Evolutionary conservation across 2,888 invertebrate genomes (phyloP).

Genomic region (Choreutis nemorana): DNA sequence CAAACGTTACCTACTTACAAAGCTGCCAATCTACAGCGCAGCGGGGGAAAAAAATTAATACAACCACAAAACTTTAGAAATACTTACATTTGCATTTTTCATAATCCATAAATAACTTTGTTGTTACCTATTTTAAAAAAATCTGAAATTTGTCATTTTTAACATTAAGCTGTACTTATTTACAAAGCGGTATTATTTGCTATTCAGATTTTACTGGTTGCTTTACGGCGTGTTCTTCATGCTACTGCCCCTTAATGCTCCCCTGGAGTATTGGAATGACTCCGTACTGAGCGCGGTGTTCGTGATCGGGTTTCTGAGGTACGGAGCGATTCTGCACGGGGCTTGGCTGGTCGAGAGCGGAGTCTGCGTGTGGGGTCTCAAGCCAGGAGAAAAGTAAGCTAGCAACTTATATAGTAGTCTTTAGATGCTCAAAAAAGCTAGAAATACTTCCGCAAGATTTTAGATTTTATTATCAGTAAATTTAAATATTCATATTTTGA

Average conservation of each 20-base stretch:
- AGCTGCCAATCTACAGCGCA: too few species aligned
- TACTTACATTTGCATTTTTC: neutral
- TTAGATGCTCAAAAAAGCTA: too few species aligned
- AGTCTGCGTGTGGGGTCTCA: conserved; percentile 75
- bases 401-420: too few species aligned
- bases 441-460: too few species aligned
- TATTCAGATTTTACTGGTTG: conserved; percentile 73
- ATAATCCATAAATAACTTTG: neutral
- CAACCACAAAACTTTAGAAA: too few species aligned
- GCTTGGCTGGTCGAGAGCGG: conserved; percentile 80
- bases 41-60: too few species aligned
- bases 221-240: conserved; percentile 71
- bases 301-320: conserved; percentile 74
- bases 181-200: neutral
- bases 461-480: too few species aligned
- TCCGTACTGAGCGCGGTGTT: conserved; percentile 67
- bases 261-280: conserved; percentile 82
- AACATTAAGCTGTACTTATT: too few species aligned
- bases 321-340: conserved; percentile 69
- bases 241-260: conserved; percentile 77
- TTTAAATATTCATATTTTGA: too few species aligned
- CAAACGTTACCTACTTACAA: too few species aligned
- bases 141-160: too few species aligned
- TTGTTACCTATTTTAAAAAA: neutral
- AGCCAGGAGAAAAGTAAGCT: conserved; percentile 76